Evolutionary conservation across 37 sponge, comb jelly and placozoan genomes (phyloP).

Genomic region (Bolinopsis microptera): DNA sequence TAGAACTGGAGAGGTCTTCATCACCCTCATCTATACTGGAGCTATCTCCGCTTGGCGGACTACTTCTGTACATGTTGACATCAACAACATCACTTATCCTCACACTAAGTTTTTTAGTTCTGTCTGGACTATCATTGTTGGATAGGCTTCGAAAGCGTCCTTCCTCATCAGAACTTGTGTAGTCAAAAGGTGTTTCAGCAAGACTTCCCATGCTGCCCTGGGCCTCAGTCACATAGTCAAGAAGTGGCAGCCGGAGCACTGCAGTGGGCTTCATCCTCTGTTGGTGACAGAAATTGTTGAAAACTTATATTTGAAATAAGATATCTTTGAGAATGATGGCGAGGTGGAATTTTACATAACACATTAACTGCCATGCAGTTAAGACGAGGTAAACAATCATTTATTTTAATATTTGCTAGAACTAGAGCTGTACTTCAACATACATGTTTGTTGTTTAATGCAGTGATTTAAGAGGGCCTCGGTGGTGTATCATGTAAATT

Average conservation of each 20-base stretch:
- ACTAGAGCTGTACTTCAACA: too few species aligned
- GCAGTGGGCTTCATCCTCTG: background rate
- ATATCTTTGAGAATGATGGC: too few species aligned
- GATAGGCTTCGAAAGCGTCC: background rate
- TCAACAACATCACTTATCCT: background rate
- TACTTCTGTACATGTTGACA: background rate
- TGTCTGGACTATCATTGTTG: background rate
- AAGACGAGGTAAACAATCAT: too few species aligned
- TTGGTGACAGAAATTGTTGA: background rate
- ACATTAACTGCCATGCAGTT: too few species aligned
- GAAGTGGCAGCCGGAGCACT: background rate
- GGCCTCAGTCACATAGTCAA: background rate
- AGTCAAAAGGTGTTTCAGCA: constrained; percentile 49
- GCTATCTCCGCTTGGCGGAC: background rate
- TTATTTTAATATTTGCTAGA: too few species aligned
- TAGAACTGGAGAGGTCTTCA: background rate
- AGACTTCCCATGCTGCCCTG: background rate
- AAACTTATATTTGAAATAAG: too few species aligned
- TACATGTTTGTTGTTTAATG: too few species aligned
- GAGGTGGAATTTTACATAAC: too few species aligned
- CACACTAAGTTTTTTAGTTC: background rate
- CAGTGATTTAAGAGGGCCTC: too few species aligned
- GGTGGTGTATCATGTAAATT: too few species aligned
- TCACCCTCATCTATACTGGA: background rate
- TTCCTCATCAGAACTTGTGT: constrained; percentile 47